Evolutionary conservation across 2,888 invertebrate genomes (phyloP), one percentile per base, ranked within the genome.

Genomic region (Acleris literana): DNA sequence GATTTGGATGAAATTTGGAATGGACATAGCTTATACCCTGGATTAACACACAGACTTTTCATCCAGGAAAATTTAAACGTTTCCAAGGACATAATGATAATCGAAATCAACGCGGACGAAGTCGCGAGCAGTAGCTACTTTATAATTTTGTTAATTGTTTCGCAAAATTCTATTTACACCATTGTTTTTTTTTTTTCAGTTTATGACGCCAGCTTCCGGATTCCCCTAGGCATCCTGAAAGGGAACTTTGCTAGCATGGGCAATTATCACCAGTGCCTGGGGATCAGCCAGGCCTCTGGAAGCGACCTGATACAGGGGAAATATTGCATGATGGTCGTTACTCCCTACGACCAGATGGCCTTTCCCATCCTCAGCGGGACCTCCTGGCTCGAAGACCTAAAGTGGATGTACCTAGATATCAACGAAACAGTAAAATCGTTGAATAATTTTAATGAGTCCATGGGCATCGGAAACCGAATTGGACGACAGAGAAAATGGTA

Each of bases 261-360:
- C 5, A 82, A 79, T 71, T 85, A 83, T 57, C 73, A 77, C 44
- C 82, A 81, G 75, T 85, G 85, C 46, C 69, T 85, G 7, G 74
- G 69, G 3, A 79, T 84, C 20, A 71, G 69, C 3, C 69, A 77
- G 22, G 63, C 65, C 11, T 25, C 64, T 6, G 62, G 70, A 44
- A 71, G 71, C 6, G 69, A 69, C 57, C 56, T 71, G 11, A 74
- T 84, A 1, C 72, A 78, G 70, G 84, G 85, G 5, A 85, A 85
- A 67, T 84, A 80, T 58, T 87, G 88, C 48, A 73, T 83, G 44
- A 80, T 84, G 18, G 46, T 48, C 2, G 71, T 81, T 82, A 0
- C 2, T 78, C 29, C 63, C 70, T 6, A 82, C 79, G 69, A 73
- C 63, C n/a, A 69, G 71, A 4, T 6, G 69, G 1, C 49, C 74